phyloP scores from a whole-genome alignment of 2,113 vertebrate species.

The Macquaria australasica region DNA sequence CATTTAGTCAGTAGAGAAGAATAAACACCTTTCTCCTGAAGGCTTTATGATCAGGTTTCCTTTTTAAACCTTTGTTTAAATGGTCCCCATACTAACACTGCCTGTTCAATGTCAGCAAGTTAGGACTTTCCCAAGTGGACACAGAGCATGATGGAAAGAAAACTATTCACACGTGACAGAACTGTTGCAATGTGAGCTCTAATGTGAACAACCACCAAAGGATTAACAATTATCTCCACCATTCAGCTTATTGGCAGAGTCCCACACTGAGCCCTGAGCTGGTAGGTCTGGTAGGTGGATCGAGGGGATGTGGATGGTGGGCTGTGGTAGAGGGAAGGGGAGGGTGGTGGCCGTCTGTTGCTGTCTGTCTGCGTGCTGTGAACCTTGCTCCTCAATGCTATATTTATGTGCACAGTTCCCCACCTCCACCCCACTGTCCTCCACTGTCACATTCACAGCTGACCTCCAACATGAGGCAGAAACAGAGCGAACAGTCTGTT shows the following conservation, averaged over 20 bases:
- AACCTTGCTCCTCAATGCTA: constrained; percentile 73
- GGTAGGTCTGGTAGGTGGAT: background rate
- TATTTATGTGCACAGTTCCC: constrained; percentile 66
- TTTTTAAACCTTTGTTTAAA: background rate
- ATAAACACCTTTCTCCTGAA: background rate
- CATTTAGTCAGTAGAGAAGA: background rate
- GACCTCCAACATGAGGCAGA: constrained; percentile 50
- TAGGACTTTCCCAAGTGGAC: constrained; percentile 3
- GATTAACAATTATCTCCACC: constrained; percentile 38
- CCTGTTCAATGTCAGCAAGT: background rate
- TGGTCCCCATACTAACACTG: background rate
- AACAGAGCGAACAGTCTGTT: background rate
- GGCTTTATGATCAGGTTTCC: background rate
- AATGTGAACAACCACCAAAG: constrained; percentile 18
- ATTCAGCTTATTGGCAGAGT: background rate
- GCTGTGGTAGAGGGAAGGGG: background rate
- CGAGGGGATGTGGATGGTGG: background rate
- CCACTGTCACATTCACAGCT: constrained; percentile 51
- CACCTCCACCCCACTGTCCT: constrained; percentile 16
- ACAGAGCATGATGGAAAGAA: background rate
- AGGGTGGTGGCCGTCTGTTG: constrained; percentile 65
- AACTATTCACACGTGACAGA: background rate
- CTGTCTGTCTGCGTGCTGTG: constrained; percentile 77
- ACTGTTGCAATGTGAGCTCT: background rate
- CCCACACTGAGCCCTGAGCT: background rate